phyloP scores from a whole-genome alignment of 1,140 invertebrate species.

The Rhizoglyphus robini region DNA sequence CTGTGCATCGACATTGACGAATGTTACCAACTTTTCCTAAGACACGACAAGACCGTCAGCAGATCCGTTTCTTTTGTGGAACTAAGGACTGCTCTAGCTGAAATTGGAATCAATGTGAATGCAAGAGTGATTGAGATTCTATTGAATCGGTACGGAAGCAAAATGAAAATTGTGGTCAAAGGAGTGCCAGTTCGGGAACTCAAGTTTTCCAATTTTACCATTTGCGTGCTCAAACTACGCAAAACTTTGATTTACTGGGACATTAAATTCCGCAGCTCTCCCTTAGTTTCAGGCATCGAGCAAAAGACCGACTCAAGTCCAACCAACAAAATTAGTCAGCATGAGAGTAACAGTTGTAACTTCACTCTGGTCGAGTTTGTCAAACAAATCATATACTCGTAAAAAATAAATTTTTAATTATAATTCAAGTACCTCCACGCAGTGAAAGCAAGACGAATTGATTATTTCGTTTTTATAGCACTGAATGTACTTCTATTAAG shows the following conservation, averaged over 20 bases:
- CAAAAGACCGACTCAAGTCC: not conserved
- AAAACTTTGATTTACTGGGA: not conserved
- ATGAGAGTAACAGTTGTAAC: not conserved
- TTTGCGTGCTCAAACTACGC: not conserved
- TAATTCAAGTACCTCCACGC: too few species aligned
- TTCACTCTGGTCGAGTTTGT: constrained; percentile 1
- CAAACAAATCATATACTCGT: constrained; percentile 3
- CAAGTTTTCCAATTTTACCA: not conserved
- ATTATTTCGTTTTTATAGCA: too few species aligned
- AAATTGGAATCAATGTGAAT: not conserved
- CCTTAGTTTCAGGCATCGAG: not conserved
- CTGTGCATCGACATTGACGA: not conserved
- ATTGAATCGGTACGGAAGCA: not conserved
- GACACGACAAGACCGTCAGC: constrained; percentile 4
- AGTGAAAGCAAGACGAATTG: too few species aligned
- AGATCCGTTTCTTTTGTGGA: not conserved
- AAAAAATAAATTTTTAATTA: too few species aligned
- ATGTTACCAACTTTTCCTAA: not conserved
- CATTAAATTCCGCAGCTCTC: not conserved
- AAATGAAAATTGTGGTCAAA: not conserved
- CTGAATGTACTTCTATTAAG: too few species aligned
- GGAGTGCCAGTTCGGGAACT: not conserved
- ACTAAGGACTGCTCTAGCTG: not conserved
- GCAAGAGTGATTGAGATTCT: not conserved
- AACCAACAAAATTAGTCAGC: too few species aligned